These are phyloP conservation scores for Patella vulgata DNA, from an alignment of 1,140 invertebrate species.

Conservation along the genomic window DNA sequence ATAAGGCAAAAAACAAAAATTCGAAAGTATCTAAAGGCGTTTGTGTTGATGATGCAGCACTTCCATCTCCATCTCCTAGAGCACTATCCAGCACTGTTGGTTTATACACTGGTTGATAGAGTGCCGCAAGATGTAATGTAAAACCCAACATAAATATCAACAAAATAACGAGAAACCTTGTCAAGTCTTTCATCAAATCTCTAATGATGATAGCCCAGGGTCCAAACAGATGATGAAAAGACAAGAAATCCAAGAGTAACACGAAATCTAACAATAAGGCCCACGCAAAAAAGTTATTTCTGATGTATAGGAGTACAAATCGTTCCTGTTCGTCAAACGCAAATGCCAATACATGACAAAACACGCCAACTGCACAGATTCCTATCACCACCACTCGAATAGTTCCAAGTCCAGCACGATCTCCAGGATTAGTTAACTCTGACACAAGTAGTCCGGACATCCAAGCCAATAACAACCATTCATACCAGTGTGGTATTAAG, in stretches of 20 bases:
- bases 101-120: conserved; percentile 86
- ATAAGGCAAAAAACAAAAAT: conserved; percentile 97
- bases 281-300: conserved; percentile 96
- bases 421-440: conserved; percentile 90
- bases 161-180: conserved; percentile 94
- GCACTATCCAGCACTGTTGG: conserved; percentile 28
- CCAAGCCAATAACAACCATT: conserved; percentile 96
- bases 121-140: conserved; percentile 94
- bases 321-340: conserved; percentile 68
- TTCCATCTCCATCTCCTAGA: conserved; percentile 47
- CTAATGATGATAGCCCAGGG: conserved; percentile 87
- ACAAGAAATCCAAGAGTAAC: conserved; percentile 89
- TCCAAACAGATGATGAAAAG: conserved; percentile 98
- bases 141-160: conserved; percentile 98
- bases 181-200: conserved; percentile 78
- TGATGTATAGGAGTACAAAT: conserved; percentile 82
- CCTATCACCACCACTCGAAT: conserved; percentile 83
- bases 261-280: conserved; percentile 95
- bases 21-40: conserved; percentile 84
- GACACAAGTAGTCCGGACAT: conserved; percentile 94
- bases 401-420: conserved; percentile 61
- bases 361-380: conserved; percentile 92
- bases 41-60: conserved; percentile 27
- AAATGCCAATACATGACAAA: conserved; percentile 84
- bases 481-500: conserved; percentile 84